Conservation (phyloP, 2,797 vertebrate species). For the Gymnothorax javanicus region DNA sequence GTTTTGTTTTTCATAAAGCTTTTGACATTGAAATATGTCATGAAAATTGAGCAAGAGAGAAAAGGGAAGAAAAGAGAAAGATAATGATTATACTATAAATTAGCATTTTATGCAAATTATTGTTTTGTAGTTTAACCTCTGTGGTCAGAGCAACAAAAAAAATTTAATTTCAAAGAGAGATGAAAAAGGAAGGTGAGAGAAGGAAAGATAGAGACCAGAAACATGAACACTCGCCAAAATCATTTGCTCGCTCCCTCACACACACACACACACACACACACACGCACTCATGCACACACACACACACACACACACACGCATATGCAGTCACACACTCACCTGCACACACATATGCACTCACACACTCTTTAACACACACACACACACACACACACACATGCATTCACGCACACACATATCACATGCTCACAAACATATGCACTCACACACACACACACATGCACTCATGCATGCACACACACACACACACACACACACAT, state of each 20-base stretch:
- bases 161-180: background rate
- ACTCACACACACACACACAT: no score
- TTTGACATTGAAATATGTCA: no score
- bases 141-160: background rate
- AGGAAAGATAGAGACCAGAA: no score
- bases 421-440: no score
- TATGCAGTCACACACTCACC: background rate
- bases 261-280: no score
- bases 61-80: background rate
- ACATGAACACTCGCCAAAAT: no score
- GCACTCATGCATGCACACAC: no score
- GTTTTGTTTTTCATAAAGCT: no score
- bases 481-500: no score
- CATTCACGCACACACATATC: background rate
- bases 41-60: background rate
- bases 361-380: background rate
- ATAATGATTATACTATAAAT: background rate
- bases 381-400: constrained; percentile 16
- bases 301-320: background rate
- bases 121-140: background rate
- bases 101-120: background rate
- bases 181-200: background rate
- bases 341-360: background rate
- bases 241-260: no score
- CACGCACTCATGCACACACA: no score